A percentile compares a stretch with the other conserved stretches of the same genome.
These are phyloP conservation scores for Carcina quercana DNA, from an alignment of 2,888 invertebrate species.

Conservation along the genomic window DNA sequence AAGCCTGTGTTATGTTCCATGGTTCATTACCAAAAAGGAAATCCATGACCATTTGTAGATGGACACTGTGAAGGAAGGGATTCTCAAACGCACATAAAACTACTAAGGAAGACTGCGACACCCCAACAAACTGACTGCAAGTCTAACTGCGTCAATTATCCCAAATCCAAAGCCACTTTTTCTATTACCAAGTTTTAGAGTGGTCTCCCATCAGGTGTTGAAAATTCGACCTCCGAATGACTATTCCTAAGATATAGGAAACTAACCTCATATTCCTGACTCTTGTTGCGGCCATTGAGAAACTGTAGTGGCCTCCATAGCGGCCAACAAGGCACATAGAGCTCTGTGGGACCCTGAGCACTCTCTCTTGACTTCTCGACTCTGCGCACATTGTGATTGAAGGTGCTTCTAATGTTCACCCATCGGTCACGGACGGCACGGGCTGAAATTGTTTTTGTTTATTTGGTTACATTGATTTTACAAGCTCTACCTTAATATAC, in stretches of 20 bases:
- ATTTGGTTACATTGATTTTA: too few relatives aligned
- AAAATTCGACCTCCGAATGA: not conserved
- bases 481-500: too few relatives aligned
- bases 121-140: not conserved
- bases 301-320: conserved; percentile 61
- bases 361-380: conserved; percentile 45
- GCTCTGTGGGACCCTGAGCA: conserved; percentile 33
- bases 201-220: not conserved
- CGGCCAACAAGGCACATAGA: conserved; percentile 62
- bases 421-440: conserved; percentile 59
- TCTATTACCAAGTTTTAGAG: not conserved
- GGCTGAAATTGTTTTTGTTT: too few relatives aligned
- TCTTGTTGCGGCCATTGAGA: conserved; percentile 36
- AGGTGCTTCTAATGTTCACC: conserved; percentile 65
- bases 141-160: not conserved
- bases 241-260: not conserved
- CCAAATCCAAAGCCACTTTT: not conserved
- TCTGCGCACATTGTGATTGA: conserved; percentile 54
- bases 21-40: too few relatives aligned
- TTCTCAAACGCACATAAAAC: too few relatives aligned
- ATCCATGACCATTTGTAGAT: too few relatives aligned
- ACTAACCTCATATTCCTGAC: conserved; percentile 37
- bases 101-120: not conserved
- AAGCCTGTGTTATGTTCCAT: too few relatives aligned
- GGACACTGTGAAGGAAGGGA: too few relatives aligned